phyloP scores from a whole-genome alignment of 2,888 invertebrate genomes.

The Leptura quadrifasciata region DNA sequence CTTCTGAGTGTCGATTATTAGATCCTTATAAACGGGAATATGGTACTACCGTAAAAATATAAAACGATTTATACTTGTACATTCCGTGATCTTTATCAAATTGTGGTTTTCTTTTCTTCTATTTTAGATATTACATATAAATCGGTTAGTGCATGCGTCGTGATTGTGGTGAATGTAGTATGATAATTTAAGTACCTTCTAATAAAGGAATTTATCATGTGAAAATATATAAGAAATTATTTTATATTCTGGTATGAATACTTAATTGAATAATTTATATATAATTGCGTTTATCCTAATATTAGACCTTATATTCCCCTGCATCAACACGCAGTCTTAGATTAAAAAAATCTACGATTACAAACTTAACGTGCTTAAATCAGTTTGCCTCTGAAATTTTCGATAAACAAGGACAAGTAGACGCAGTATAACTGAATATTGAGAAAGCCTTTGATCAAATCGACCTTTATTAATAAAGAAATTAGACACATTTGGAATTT shows the following conservation, averaged over 20 bases:
- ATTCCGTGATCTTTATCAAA: neutral
- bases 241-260: neutral
- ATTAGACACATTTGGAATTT: too few relatives aligned
- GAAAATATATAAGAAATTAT: neutral
- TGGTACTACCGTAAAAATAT: neutral
- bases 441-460: too few relatives aligned
- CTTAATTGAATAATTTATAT: too few relatives aligned
- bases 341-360: too few relatives aligned
- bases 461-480: too few relatives aligned
- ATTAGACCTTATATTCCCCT: too few relatives aligned
- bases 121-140: neutral
- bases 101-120: neutral
- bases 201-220: neutral
- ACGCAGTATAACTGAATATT: too few relatives aligned
- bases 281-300: too few relatives aligned
- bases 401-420: too few relatives aligned
- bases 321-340: too few relatives aligned
- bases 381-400: too few relatives aligned
- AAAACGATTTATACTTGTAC: neutral
- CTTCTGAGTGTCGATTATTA: neutral
- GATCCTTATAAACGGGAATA: neutral
- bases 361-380: too few relatives aligned
- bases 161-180: constrained; percentile 7
- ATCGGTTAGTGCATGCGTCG: neutral
- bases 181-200: neutral